Evolutionary conservation across 2,888 invertebrate genomes (phyloP).

Genomic region (Deilephila elpenor): DNA sequence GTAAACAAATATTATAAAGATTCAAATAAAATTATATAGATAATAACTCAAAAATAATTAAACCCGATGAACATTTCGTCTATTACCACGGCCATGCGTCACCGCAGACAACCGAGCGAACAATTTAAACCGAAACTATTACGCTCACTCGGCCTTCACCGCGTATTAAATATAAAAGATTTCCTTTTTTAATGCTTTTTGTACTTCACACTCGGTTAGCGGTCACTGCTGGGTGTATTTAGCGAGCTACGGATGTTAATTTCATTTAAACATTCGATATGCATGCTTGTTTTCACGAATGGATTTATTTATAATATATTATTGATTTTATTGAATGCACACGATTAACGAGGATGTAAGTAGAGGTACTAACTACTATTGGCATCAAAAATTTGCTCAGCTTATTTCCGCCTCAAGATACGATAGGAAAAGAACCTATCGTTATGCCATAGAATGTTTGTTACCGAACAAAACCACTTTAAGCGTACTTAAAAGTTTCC

Average conservation of each 20-base stretch:
- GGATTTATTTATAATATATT: too few relatives aligned
- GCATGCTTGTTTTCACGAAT: neutral
- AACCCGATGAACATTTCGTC: constrained; percentile 1
- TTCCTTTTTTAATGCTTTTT: constrained; percentile 14
- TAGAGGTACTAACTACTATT: too few relatives aligned
- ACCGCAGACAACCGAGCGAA: neutral
- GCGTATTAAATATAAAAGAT: constrained; percentile 19
- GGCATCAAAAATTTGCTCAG: too few relatives aligned
- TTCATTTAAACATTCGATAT: neutral
- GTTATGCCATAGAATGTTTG: too few relatives aligned
- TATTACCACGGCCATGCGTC: constrained; percentile 42
- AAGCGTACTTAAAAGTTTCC: too few relatives aligned
- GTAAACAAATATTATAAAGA: neutral
- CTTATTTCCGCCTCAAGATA: too few relatives aligned
- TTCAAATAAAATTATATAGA: neutral
- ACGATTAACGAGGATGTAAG: too few relatives aligned
- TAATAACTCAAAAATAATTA: neutral
- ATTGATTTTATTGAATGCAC: too few relatives aligned
- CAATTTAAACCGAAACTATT: constrained; percentile 25
- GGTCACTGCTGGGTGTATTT: constrained; percentile 4
- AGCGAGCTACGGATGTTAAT: neutral
- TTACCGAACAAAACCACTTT: too few relatives aligned
- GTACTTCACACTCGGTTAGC: neutral
- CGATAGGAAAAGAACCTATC: too few relatives aligned
- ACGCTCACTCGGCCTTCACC: constrained; percentile 48